These are phyloP conservation scores for Drosophila histrio DNA, from an alignment of 2,888 invertebrate genomes.

Conservation along the genomic window DNA sequence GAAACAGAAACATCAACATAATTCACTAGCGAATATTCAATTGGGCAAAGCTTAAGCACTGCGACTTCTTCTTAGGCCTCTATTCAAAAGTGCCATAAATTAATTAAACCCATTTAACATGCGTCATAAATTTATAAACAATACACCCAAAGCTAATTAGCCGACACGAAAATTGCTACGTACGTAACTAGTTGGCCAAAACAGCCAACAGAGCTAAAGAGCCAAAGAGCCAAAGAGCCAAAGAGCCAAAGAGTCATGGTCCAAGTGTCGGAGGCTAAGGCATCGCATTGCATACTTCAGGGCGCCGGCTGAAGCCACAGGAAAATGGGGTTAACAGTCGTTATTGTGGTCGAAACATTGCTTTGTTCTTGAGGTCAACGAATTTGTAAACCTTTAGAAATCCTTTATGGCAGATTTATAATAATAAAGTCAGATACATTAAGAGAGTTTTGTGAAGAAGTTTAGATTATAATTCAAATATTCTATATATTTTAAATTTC, in stretches of 20 bases:
- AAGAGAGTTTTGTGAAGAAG: too few relatives aligned
- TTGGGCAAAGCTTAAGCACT: conserved; percentile 58
- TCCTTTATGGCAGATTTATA: too few relatives aligned
- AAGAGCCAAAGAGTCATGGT: conserved; percentile 36
- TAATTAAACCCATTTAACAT: conserved; percentile 81
- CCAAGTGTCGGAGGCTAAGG: conserved; percentile 41
- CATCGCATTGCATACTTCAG: conserved; percentile 51
- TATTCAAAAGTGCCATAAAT: conserved; percentile 69
- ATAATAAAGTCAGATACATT: too few relatives aligned
- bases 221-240: conserved; percentile 1
- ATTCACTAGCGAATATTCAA: conserved; percentile 69
- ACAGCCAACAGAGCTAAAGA: conserved; percentile 2
- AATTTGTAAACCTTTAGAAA: too few relatives aligned
- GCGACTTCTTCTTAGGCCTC: conserved; percentile 24
- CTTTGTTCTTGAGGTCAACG: background rate
- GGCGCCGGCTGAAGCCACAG: conserved; percentile 11
- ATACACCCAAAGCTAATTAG: conserved; percentile 80
- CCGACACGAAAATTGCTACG: conserved; percentile 75
- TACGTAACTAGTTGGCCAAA: conserved; percentile 41
- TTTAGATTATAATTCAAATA: too few relatives aligned
- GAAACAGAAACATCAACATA: conserved; percentile 53
- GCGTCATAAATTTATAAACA: conserved; percentile 81
- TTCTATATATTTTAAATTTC: too few relatives aligned
- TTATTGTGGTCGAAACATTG: background rate
- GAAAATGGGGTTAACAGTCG: conserved; percentile 27